Base-by-base conservation (phyloP, 2,888 invertebrate genomes). In the Nymphalis c-album region DNA sequence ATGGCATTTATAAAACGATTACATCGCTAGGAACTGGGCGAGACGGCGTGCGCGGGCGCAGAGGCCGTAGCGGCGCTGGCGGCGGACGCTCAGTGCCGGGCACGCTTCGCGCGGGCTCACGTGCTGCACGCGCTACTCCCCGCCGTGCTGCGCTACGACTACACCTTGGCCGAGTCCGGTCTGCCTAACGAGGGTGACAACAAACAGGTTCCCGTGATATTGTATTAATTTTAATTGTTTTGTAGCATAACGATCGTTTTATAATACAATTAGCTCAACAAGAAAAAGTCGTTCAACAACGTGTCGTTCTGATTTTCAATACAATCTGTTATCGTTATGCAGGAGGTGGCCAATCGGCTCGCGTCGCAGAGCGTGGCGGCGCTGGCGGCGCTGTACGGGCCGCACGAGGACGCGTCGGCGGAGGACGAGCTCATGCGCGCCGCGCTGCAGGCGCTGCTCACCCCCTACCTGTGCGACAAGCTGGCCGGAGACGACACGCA, bases 131-230 rank as follows among this genome's bases (percentile, higher is more conserved):
- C 98, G 78, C 90, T 99, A 63, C 87, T 99, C 50, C 94, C 97
- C 0, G 96, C 97, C 77, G 95, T 97, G 85, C 97, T 99, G 86
- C 96, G 96, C 71, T 99, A 98, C 86, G 99, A 99, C 91, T 99
- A 96, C 88, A 99, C 99, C 6, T 93, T 99, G 75, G 97, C 98
- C 68, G 99, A 99, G 91, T 97, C 98, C 62, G 99, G 99, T 0
- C 62, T 71, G 48, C 68, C 68, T 22, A 74, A 71, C 20, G 74
- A 75, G 78, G 95, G 96, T 62, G 95, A 96, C 5, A 98, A 98
- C 85, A 96, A 97, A 79, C 96, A 96, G 90, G 93, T 88, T 58
- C 40, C 20, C 45, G 17, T 16, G 7, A 26, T 6, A 20, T 50
- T 50, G 2, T 48, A 48, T 48, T 47, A 18, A 40, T 40, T 40